Evolutionary conservation across 2,797 vertebrate species (phyloP).

Genomic region (Pipistrellus nathusii): DNA sequence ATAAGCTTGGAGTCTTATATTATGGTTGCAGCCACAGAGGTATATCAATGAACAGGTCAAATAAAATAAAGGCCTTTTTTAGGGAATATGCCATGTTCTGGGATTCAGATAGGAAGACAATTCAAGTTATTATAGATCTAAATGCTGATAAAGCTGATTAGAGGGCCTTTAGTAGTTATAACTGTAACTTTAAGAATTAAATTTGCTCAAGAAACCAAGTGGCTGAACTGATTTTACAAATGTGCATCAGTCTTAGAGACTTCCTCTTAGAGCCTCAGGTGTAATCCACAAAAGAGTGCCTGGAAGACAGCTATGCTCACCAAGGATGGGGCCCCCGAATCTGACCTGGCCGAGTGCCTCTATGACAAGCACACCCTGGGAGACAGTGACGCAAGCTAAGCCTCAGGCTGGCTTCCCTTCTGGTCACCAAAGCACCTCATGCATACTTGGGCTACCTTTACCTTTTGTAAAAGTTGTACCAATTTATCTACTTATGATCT

Average conservation of each 20-base stretch:
- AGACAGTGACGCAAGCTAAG: not conserved
- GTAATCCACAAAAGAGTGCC: not conserved
- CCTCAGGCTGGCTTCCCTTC: not conserved
- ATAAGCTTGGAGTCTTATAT: not conserved
- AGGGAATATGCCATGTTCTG: not conserved
- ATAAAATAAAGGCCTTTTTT: not conserved
- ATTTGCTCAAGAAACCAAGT: constrained; percentile 28
- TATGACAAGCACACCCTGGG: not conserved
- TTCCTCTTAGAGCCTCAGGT: not conserved
- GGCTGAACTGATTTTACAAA: not conserved
- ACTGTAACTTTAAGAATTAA: not conserved
- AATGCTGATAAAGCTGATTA: not conserved
- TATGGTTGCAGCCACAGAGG: not conserved
- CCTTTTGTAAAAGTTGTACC: not conserved
- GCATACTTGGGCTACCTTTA: not conserved
- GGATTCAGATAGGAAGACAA: not conserved
- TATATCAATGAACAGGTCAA: not conserved
- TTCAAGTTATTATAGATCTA: constrained; percentile 6
- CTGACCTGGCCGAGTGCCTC: not conserved
- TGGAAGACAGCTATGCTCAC: not conserved
- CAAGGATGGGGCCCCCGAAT: not conserved
- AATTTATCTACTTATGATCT: not conserved
- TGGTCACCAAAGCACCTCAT: not conserved
- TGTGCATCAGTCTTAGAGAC: not conserved
- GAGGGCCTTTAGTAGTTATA: not conserved